Evolutionary conservation across 92 coral and sea anemone genomes (phyloP).

Genomic region (Umimayanthus kanabou): DNA sequence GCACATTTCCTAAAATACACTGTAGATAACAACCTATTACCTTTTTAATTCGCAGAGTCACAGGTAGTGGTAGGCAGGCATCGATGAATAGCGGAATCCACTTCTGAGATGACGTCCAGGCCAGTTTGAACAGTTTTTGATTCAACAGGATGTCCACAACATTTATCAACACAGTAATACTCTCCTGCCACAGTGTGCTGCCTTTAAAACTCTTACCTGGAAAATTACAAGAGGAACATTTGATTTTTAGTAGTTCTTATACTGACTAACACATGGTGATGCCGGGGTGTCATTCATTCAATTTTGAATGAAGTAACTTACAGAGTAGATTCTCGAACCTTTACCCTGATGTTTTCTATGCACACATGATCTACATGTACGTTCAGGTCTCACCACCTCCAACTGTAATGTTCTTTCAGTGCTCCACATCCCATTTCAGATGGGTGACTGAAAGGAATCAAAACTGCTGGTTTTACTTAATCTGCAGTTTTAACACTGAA

Average conservation of each 20-base stretch:
- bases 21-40: not conserved
- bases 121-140: conserved; percentile 20
- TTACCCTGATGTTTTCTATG: not conserved
- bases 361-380: not conserved
- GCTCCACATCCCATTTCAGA: not conserved
- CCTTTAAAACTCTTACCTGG: conserved; percentile 30
- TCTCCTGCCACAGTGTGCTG: conserved; percentile 25
- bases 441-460: too few relatives aligned
- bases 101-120: not conserved
- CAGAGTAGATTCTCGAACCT: not conserved
- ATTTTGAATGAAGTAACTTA: not conserved
- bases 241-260: not conserved
- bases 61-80: conserved; percentile 38
- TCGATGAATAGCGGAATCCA: conserved; percentile 35
- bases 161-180: conserved; percentile 16
- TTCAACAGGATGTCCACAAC: conserved; percentile 24
- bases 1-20: not conserved
- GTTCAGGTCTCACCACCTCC: not conserved
- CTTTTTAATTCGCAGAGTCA: conserved; percentile 13
- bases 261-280: not conserved
- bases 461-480: too few relatives aligned
- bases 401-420: not conserved
- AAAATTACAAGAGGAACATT: not conserved
- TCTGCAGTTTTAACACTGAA: too few relatives aligned
- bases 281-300: not conserved